Evolutionary conservation across 2,888 invertebrate genomes (phyloP), one percentile per base, ranked within the genome.

Genomic region (Teinopalpus imperialis): DNA sequence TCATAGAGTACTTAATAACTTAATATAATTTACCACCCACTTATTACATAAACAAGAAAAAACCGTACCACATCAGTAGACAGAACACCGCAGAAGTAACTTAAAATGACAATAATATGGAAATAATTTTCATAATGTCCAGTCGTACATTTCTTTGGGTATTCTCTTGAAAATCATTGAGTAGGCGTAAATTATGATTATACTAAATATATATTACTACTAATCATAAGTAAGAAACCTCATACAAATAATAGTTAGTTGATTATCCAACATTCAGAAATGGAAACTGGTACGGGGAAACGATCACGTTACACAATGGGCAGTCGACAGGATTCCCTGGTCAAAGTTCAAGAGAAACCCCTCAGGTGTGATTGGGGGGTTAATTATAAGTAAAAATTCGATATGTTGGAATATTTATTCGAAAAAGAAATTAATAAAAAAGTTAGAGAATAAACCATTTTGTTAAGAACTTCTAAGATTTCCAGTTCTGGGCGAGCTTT

Each of bases 341-440:
- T 81, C 87, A 81, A 77, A 85, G 83, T 83, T 83, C 66, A 56
- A 61, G 59, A 51, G 87, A 87, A 87, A 74, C 87, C 87, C 34
- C 52, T 54, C 61, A 71, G 72, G 74, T 76, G 78, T 76, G 68
- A 66, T 64, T 63, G 62, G 58, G n/a, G 48, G 63, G 63, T 69
- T 85, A 85, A 86, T 85, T 83, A 75, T 57, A 13, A 66, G 59
- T 59, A 61, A 62, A 55, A 71, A 64, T 61, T 62, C 50, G 63
- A 71, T 69, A 69, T 63, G 51, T 40, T 35, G 29, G 8, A 46
- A 54, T 18, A 49, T 48, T 39, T 32, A 46, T 47, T 51, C 35
- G 21, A 43, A 45, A 40, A 47, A 50, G 14, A 56, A 46, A 39
- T 43, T 45, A 36, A 43, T 20, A 8, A 32, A 39, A 43, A 42